Percentiles rank a stretch among this genome's conserved stretches.
Evolutionary conservation across 2,113 vertebrate genomes (phyloP).

Genomic region (Camelus dromedarius): DNA sequence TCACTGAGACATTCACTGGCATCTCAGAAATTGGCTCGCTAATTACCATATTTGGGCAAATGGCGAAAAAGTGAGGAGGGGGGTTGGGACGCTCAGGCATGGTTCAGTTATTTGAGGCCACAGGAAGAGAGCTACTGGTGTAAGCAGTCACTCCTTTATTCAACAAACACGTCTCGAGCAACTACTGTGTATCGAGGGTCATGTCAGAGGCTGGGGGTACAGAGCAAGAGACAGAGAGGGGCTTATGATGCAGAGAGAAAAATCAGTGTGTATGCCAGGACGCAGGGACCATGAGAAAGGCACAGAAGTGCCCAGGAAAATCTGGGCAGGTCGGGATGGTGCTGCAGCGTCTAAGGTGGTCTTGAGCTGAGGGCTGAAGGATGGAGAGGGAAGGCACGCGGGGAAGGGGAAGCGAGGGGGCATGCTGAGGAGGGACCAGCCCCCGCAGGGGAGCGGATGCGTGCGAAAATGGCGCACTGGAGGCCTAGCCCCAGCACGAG

Average conservation of each 20-base stretch:
- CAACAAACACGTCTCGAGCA: neutral
- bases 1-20: neutral
- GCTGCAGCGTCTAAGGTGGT: neutral
- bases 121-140: neutral
- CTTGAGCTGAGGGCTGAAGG: slow-evolving; percentile 2
- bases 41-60: slow-evolving; percentile 9
- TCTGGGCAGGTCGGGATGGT: neutral
- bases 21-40: neutral
- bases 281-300: neutral
- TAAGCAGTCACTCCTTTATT: slow-evolving; percentile 10
- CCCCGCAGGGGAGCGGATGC: neutral
- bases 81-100: neutral
- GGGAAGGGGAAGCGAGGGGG: neutral
- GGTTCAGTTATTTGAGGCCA: neutral
- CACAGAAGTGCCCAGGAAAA: neutral
- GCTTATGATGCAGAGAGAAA: neutral
- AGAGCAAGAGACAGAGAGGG: neutral
- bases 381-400: neutral
- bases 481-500: too few relatives aligned
- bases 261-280: neutral
- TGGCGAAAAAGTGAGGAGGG: neutral
- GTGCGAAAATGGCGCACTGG: too few relatives aligned
- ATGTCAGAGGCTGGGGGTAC: neutral
- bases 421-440: neutral
- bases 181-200: neutral